A percentile compares a stretch with the other conserved stretches of the same genome.
Conservation (phyloP, 2,797 vertebrate genomes). For the Threskiornis aethiopicus region DNA sequence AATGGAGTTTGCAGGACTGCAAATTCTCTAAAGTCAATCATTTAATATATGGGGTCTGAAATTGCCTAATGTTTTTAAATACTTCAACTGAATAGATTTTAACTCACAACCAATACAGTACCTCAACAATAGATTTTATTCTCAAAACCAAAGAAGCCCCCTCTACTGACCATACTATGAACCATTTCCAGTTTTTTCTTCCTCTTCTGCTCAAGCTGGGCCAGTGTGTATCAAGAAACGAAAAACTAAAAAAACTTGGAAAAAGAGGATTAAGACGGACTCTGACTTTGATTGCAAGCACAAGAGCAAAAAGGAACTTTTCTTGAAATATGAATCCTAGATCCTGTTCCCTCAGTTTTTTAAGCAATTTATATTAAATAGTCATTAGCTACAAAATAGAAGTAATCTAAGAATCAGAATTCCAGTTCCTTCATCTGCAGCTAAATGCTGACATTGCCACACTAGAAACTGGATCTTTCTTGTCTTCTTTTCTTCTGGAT, state of each 20-base stretch:
- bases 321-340: not conserved
- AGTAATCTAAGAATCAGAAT: not conserved
- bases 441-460: not conserved
- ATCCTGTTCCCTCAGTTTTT: not conserved
- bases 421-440: not conserved
- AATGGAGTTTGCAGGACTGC: not conserved
- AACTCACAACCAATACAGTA: not conserved
- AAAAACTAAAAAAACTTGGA: rapidly evolving
- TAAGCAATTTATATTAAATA: not conserved
- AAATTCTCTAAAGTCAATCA: not conserved
- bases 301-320: not conserved
- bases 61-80: not conserved
- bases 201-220: not conserved
- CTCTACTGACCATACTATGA: not conserved
- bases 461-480: not conserved
- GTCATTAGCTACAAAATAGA: not conserved
- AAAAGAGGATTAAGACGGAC: not conserved
- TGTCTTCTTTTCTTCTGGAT: not conserved
- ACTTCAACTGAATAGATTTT: not conserved
- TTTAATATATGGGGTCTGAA: not conserved
- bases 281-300: not conserved
- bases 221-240: not conserved
- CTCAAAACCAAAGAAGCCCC: not conserved
- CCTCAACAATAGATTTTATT: not conserved
- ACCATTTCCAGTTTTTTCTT: not conserved